These are phyloP conservation scores for Leontocebus nigricollis DNA, from an alignment of 2,797 vertebrate genomes.

Conservation along the genomic window DNA sequence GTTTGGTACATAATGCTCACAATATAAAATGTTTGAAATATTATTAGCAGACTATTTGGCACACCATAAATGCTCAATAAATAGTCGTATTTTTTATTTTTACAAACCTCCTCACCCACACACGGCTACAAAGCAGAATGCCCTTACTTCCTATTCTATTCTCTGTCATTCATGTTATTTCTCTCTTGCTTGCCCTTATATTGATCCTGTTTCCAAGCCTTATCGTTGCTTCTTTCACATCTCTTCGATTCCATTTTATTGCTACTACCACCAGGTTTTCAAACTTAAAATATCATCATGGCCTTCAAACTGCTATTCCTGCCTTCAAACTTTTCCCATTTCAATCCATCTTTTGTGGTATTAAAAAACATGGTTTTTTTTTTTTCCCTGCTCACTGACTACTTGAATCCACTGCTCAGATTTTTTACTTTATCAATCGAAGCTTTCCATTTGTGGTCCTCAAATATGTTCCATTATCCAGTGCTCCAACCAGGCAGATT, in stretches of 20 bases:
- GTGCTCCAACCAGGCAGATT: background rate
- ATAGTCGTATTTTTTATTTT: background rate
- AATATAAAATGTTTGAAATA: background rate
- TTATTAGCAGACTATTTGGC: background rate
- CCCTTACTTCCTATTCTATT: background rate
- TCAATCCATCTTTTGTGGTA: background rate
- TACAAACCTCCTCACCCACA: background rate
- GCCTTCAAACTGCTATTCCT: background rate
- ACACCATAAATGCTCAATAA: background rate
- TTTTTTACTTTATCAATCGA: background rate
- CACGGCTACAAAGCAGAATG: background rate
- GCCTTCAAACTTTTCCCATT: background rate
- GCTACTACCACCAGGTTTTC: background rate
- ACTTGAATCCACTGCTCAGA: background rate
- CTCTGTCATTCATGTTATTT: background rate
- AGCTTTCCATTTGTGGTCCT: background rate
- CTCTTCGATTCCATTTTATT: background rate
- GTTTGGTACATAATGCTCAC: background rate
- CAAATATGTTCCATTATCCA: background rate
- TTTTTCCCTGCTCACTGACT: background rate
- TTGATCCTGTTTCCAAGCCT: background rate
- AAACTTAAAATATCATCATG: constrained; percentile 7
- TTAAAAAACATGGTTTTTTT: background rate
- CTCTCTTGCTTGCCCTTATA: background rate
- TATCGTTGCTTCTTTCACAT: background rate